Conservation (phyloP, 2,797 vertebrate species). For the Danio kyathit region DNA sequence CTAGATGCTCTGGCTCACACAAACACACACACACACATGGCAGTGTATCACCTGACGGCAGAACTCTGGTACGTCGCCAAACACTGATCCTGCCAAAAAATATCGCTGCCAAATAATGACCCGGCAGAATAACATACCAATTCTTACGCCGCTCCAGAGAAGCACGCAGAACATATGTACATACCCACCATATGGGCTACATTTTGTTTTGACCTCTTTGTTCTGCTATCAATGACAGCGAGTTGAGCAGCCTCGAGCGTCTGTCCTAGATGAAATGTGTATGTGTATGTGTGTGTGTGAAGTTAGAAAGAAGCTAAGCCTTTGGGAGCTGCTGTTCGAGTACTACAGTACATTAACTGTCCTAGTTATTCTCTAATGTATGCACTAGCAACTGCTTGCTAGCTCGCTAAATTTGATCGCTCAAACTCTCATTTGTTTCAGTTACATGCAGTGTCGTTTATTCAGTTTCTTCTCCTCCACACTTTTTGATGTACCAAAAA, state of each 20-base stretch:
- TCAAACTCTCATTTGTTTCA: neutral
- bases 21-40: slow-evolving; percentile 43
- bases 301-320: slow-evolving; percentile 31
- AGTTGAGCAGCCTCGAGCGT: slow-evolving; percentile 36
- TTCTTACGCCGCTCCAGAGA: slow-evolving; percentile 48
- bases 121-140: slow-evolving; percentile 55
- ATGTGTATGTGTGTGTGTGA: slow-evolving; percentile 20
- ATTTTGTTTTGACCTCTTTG: slow-evolving; percentile 44
- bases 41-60: slow-evolving; percentile 59
- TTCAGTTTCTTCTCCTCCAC: too few relatives aligned
- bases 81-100: slow-evolving; percentile 54
- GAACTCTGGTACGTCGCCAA: slow-evolving; percentile 54
- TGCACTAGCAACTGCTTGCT: neutral
- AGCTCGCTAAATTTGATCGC: neutral
- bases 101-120: slow-evolving; percentile 59
- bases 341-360: slow-evolving; percentile 41
- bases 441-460: too few relatives aligned
- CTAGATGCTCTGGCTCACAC: slow-evolving; percentile 31
- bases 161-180: slow-evolving; percentile 33
- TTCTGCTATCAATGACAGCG: slow-evolving; percentile 37
- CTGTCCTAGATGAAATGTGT: slow-evolving; percentile 46
- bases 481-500: too few relatives aligned
- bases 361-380: slow-evolving; percentile 38
- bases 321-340: slow-evolving; percentile 45
- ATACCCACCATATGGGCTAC: slow-evolving; percentile 25